Percentiles rank a stretch among this genome's conserved stretches.
Evolutionary conservation across 2,888 invertebrate genomes (phyloP).

Genomic region (Chrysodeixis includens): DNA sequence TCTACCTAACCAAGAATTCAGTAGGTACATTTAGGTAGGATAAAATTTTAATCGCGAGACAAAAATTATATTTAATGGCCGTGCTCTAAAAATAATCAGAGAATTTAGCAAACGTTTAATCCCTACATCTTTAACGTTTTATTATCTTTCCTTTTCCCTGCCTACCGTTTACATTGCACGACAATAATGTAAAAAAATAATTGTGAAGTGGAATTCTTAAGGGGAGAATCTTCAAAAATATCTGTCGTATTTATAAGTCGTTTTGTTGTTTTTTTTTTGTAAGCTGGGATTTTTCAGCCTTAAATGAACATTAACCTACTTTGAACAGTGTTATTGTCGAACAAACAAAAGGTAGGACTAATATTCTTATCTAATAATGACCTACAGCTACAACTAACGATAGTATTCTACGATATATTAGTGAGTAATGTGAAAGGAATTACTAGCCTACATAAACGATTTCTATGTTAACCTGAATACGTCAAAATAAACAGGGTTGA

Average conservation of each 20-base stretch:
- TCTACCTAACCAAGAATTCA: too few species aligned
- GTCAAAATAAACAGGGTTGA: constrained; percentile 3
- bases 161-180: constrained; percentile 40
- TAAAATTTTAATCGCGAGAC: constrained; percentile 8
- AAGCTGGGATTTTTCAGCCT: not conserved
- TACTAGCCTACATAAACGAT: not conserved
- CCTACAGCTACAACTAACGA: not conserved
- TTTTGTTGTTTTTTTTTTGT: constrained; percentile 17
- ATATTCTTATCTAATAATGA: too few species aligned
- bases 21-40: not conserved
- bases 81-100: constrained; percentile 25
- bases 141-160: constrained; percentile 43
- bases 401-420: not conserved
- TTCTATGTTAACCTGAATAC: constrained; percentile 2
- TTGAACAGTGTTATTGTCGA: too few species aligned
- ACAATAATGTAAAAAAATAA: constrained; percentile 54
- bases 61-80: constrained; percentile 27
- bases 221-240: constrained; percentile 31
- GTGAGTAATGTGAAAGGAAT: not conserved
- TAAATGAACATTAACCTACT: too few species aligned
- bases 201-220: constrained; percentile 42
- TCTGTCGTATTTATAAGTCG: constrained; percentile 32
- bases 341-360: too few species aligned
- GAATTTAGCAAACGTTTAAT: constrained; percentile 47
- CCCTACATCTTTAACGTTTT: constrained; percentile 42